phyloP scores from a whole-genome alignment of 2,113 vertebrate genomes.

The Mola mola region DNA sequence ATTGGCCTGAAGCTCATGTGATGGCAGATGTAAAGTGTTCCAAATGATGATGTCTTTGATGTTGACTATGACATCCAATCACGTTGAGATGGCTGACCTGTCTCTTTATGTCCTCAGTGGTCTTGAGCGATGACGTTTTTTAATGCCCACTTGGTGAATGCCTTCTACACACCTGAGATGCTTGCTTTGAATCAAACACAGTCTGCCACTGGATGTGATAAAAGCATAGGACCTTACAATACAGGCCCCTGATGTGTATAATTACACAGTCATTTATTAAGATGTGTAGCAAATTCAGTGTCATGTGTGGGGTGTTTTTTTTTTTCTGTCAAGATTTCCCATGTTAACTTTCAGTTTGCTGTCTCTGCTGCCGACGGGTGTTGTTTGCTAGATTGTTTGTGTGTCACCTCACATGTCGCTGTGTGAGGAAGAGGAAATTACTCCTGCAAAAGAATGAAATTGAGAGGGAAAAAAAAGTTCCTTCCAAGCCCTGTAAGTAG shows the following conservation, averaged over 20 bases:
- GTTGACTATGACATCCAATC: slow-evolving; percentile 75
- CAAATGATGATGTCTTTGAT: slow-evolving; percentile 70
- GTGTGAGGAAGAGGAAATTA: slow-evolving; percentile 70
- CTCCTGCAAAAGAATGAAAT: slow-evolving; percentile 71
- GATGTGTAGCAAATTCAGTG: slow-evolving; percentile 67
- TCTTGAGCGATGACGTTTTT: slow-evolving; percentile 66
- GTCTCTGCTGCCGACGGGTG: slow-evolving; percentile 64
- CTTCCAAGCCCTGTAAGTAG: slow-evolving; percentile 66
- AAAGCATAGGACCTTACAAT: slow-evolving; percentile 45
- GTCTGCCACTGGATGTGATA: slow-evolving; percentile 32
- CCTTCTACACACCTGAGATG: slow-evolving; percentile 53
- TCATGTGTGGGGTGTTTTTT: slow-evolving; percentile 62
- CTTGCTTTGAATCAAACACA: slow-evolving; percentile 43
- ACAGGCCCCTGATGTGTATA: slow-evolving; percentile 64
- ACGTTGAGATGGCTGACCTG: slow-evolving; percentile 64
- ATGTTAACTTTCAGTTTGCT: slow-evolving; percentile 72
- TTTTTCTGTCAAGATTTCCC: slow-evolving; percentile 68
- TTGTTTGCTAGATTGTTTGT: slow-evolving; percentile 76
- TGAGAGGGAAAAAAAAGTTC: slow-evolving; percentile 71
- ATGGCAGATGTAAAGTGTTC: slow-evolving; percentile 68
- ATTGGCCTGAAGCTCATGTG: slow-evolving; percentile 68
- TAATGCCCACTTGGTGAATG: slow-evolving; percentile 47
- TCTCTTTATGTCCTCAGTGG: slow-evolving; percentile 69
- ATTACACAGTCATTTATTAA: slow-evolving; percentile 73
- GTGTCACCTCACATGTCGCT: slow-evolving; percentile 68